Conservation (phyloP, 2,797 vertebrate genomes). For the Phaenicophaeus curvirostris region DNA sequence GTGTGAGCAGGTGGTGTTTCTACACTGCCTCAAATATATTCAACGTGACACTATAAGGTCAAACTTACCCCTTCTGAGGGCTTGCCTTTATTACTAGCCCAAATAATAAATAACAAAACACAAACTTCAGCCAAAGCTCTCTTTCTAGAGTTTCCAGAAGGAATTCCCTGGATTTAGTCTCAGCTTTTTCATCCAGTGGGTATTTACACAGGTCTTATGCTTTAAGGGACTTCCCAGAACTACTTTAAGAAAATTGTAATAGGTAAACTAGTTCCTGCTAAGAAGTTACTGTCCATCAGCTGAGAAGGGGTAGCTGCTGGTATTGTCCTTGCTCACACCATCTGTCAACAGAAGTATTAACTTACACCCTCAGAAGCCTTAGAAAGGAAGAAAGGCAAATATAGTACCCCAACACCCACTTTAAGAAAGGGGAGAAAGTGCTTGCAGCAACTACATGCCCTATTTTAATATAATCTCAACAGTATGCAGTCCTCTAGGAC, state of each 20-base stretch:
- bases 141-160: conserved; percentile 39
- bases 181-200: background rate
- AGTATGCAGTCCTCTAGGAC: background rate
- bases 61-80: conserved; percentile 65
- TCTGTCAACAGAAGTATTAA: background rate
- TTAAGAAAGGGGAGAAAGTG: background rate
- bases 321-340: background rate
- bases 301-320: background rate
- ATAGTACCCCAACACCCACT: background rate
- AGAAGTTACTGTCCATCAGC: background rate
- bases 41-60: conserved; percentile 74
- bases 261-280: conserved; percentile 1
- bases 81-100: conserved; percentile 63
- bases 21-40: conserved; percentile 70
- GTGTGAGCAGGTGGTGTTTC: conserved; percentile 74
- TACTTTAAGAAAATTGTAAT: background rate
- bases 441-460: background rate
- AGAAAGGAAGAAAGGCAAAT: background rate
- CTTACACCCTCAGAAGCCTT: background rate
- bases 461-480: conserved; percentile 23
- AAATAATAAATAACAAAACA: conserved; percentile 59
- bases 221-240: background rate
- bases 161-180: conserved; percentile 25
- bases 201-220: conserved; percentile 15
- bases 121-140: conserved; percentile 50